These are phyloP conservation scores for Eupithecia centaureata DNA, from an alignment of 2,888 invertebrate species.

Conservation along the genomic window DNA sequence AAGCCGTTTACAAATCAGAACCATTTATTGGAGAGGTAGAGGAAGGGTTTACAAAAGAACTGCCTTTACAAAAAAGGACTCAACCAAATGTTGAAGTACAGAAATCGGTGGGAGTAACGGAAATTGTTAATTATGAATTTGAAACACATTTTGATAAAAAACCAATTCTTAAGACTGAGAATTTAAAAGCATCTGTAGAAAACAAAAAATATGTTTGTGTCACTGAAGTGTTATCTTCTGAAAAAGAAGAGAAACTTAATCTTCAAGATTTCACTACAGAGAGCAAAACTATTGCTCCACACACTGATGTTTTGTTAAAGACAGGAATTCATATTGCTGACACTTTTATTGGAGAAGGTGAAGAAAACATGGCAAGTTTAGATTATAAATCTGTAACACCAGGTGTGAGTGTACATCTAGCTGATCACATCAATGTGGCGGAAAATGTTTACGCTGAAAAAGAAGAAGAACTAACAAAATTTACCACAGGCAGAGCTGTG, in stretches of 20 bases:
- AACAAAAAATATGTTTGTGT: conserved; percentile 72
- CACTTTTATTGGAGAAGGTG: conserved; percentile 60
- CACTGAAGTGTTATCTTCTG: conserved; percentile 64
- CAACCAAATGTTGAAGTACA: conserved; percentile 57
- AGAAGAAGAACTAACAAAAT: conserved; percentile 52
- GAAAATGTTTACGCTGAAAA: conserved; percentile 61
- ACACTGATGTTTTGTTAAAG: conserved; percentile 51
- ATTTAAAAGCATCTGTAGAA: conserved; percentile 60
- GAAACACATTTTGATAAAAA: conserved; percentile 51
- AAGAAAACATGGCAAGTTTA: conserved; percentile 46
- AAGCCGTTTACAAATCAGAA: conserved; percentile 60
- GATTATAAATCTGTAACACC: conserved; percentile 59
- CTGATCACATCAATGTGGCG: conserved; percentile 61
- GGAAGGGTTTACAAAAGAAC: conserved; percentile 45
- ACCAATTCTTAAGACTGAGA: conserved; percentile 50
- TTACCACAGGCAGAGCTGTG: conserved; percentile 45
- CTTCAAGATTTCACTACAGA: conserved; percentile 46
- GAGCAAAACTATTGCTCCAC: conserved; percentile 44
- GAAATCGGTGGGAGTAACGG: conserved; percentile 62
- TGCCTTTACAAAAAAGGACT: conserved; percentile 41
- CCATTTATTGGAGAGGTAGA: conserved; percentile 62
- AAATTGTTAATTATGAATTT: conserved; percentile 61
- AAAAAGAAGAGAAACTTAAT: conserved; percentile 62
- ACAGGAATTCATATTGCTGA: conserved; percentile 58
- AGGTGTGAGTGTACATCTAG: conserved; percentile 72